phyloP scores from a whole-genome alignment of 2,888 invertebrate genomes.

The Amblyjoppa proteus region DNA sequence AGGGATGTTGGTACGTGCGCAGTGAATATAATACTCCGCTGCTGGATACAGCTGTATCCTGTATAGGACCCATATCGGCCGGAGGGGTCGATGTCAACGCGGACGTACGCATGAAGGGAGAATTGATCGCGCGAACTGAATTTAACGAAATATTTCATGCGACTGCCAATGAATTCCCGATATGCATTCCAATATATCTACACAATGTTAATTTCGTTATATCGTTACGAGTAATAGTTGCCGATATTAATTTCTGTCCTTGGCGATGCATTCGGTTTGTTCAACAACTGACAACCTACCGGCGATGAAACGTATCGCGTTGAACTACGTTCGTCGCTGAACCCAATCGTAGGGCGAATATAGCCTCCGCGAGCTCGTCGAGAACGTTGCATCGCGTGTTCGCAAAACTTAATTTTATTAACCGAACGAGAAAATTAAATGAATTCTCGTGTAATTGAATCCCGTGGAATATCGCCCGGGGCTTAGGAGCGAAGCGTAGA shows the following conservation, averaged over 20 bases:
- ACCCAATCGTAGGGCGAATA: slow-evolving; percentile 29
- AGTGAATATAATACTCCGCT: slow-evolving; percentile 55
- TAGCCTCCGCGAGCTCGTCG: neutral
- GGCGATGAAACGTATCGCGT: neutral
- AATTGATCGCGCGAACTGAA: slow-evolving; percentile 52
- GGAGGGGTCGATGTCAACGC: slow-evolving; percentile 44
- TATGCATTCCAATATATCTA: neutral
- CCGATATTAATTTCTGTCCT: neutral
- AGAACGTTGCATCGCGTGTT: slow-evolving; percentile 36
- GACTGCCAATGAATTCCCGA: neutral
- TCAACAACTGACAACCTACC: neutral
- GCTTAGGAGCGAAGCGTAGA: slow-evolving; percentile 28
- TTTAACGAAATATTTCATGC: slow-evolving; percentile 30
- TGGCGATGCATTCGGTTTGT: neutral
- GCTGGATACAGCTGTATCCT: slow-evolving; percentile 50
- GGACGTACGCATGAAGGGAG: slow-evolving; percentile 29
- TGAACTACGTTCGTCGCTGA: neutral
- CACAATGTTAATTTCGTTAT: neutral
- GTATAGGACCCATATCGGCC: slow-evolving; percentile 13
- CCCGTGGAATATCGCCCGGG: slow-evolving; percentile 41
- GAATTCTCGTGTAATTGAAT: slow-evolving; percentile 57
- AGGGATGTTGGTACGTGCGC: slow-evolving; percentile 41
- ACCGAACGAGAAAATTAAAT: slow-evolving; percentile 52
- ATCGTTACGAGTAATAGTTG: neutral
- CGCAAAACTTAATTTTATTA: slow-evolving; percentile 53